These are phyloP conservation scores for Neuroscelio doddi DNA, from an alignment of 2,888 invertebrate species.

Conservation along the genomic window DNA sequence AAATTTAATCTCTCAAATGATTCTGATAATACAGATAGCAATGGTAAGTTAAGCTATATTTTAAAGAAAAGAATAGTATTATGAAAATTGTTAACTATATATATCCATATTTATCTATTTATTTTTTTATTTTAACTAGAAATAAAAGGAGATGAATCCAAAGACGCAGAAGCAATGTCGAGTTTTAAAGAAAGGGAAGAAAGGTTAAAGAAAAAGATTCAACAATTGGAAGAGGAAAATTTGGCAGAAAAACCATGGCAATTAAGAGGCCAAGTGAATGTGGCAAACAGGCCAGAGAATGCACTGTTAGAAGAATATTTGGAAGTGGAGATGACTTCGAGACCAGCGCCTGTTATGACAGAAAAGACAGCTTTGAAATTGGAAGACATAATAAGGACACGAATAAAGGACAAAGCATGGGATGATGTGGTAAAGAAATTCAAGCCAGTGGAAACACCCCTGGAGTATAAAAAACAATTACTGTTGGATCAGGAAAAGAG, in stretches of 20 bases:
- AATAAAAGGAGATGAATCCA: slow-evolving; percentile 39
- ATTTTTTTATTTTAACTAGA: slow-evolving; percentile 52
- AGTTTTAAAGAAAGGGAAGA: slow-evolving; percentile 84
- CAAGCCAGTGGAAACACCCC: slow-evolving; percentile 86
- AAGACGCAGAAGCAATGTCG: slow-evolving; percentile 4
- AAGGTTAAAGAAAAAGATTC: slow-evolving; percentile 79
- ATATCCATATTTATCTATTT: no score
- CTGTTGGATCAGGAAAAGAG: slow-evolving; percentile 95
- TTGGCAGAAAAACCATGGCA: slow-evolving; percentile 94
- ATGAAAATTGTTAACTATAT: no score
- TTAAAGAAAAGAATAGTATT: no score
- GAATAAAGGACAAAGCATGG: slow-evolving; percentile 95
- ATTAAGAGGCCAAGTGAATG: slow-evolving; percentile 90
- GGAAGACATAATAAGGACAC: slow-evolving; percentile 91
- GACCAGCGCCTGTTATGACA: slow-evolving; percentile 93
- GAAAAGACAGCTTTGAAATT: slow-evolving; percentile 89
- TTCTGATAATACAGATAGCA: slow-evolving; percentile 59
- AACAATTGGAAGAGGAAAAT: slow-evolving; percentile 81
- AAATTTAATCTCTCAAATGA: slow-evolving; percentile 64
- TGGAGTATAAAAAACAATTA: slow-evolving; percentile 89
- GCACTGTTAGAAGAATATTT: slow-evolving; percentile 93
- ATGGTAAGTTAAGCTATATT: no score
- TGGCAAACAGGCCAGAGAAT: slow-evolving; percentile 87
- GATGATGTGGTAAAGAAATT: slow-evolving; percentile 93
- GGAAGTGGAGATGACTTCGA: slow-evolving; percentile 88